A percentile compares a stretch with the other conserved stretches of the same genome.
Conservation (phyloP, 92 coral and sea anemone species). For the Zoanthus sociatus region DNA sequence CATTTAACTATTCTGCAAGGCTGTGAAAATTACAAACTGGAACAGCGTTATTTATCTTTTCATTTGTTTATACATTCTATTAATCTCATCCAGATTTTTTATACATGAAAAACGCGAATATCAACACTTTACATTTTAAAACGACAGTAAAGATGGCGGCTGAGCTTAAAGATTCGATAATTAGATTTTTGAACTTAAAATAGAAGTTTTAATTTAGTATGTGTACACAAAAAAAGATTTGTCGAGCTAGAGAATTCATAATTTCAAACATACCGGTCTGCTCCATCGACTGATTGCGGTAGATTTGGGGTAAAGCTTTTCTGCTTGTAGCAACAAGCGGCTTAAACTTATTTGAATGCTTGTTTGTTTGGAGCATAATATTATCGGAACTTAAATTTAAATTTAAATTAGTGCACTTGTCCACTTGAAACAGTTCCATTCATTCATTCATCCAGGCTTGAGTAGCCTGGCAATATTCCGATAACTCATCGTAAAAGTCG, state of each 20-base stretch:
- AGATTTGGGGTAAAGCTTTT: conserved; percentile 57
- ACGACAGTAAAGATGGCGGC: too few species aligned
- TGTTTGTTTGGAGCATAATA: conserved; percentile 20
- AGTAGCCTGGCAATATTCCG: conserved; percentile 42
- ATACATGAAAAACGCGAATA: too few species aligned
- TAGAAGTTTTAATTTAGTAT: background rate
- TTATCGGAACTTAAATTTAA: background rate
- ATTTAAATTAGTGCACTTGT: background rate
- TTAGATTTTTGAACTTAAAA: too few species aligned
- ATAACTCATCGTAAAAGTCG: conserved; percentile 19
- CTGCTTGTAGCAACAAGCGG: conserved; percentile 51
- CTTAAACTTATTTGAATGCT: conserved; percentile 27
- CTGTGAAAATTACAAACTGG: too few species aligned
- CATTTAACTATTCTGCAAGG: too few species aligned
- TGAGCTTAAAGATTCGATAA: too few species aligned
- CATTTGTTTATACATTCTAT: too few species aligned
- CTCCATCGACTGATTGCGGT: conserved; percentile 24
- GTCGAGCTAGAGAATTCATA: background rate
- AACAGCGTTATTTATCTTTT: too few species aligned
- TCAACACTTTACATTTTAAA: too few species aligned
- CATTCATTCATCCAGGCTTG: conserved; percentile 20
- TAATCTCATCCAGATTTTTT: too few species aligned
- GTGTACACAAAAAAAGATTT: background rate
- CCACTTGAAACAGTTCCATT: background rate
- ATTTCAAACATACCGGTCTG: background rate